These are phyloP conservation scores for Tinea pellionella DNA, from an alignment of 2,888 invertebrate species.

Conservation along the genomic window DNA sequence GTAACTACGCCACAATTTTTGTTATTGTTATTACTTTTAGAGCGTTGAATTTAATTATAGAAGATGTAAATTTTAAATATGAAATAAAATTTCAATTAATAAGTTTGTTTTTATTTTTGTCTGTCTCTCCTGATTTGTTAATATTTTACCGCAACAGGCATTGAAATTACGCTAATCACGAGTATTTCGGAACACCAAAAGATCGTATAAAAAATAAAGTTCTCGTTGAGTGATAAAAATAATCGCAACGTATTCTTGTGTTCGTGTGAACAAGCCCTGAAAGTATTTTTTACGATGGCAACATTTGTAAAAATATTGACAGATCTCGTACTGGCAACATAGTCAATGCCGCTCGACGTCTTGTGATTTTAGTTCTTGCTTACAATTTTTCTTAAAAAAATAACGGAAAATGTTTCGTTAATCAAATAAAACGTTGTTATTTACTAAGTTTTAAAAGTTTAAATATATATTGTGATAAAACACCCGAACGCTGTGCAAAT, in stretches of 20 bases:
- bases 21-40: constrained; percentile 18
- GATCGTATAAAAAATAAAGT: no score
- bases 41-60: constrained; percentile 7
- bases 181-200: no score
- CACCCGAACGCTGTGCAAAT: constrained; percentile 9
- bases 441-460: neutral
- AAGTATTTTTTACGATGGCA: neutral
- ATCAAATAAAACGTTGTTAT: constrained; percentile 39
- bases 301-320: neutral
- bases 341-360: constrained; percentile 25
- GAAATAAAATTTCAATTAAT: constrained; percentile 6
- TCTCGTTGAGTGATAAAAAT: no score
- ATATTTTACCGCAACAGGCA: no score
- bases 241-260: no score
- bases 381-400: constrained; percentile 47
- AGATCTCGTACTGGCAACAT: neutral
- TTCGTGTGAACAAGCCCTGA: no score
- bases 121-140: no score
- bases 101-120: neutral
- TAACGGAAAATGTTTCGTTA: constrained; percentile 55
- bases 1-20: constrained; percentile 40
- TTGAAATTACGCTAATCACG: no score
- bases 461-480: neutral
- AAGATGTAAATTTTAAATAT: neutral
- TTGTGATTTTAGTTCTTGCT: constrained; percentile 46